Base-by-base conservation (phyloP, 92 coral and sea anemone species). In the Montipora capitata region DNA sequence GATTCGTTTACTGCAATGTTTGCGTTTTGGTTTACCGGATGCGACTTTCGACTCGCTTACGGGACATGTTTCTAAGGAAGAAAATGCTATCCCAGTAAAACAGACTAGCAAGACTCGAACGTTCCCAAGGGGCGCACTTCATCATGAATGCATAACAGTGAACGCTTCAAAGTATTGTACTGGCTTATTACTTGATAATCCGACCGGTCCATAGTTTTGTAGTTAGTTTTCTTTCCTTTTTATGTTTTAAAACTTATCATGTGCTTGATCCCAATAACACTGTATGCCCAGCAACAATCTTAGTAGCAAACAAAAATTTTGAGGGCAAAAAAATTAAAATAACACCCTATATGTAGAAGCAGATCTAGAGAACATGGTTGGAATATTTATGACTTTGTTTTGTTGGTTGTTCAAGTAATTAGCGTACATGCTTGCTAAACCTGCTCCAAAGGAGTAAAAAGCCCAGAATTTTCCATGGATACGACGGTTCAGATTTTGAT, bases 91-190 rank as follows among this genome's bases (percentile, higher is more conserved):
- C 52, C 52, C 52, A 45, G 52, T 0, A 45, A 45, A 45, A 62
- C 68, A 10, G 27, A 62, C 68, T 15, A 11, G 68, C 68, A 62
- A 62, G n/a, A 62, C 68, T 62, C 68, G 68, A 62, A 62, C 68
- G 68, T 62, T 62, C 68, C 17, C 68, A 62, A 62, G 68, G 17
- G 68, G 68, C 68, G 68, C 68, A 62, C 68, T 4, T 62, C 17
- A 62, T 62, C 68, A 62, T 62, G 68, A 62, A 62, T 10, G 68
- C 68, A 62, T 62, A 62, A 62, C 68, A 62, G 16, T 62, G 68
- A 62, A 62, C 68, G 68, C 68, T 62, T 62, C 68, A 62, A 62
- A 62, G 68, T 62, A 62, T 62, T 62, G 27, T 4, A 45, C 6
- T 45, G 52, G 52, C 52, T 45, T 45, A 45, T 45, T 45, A 45